phyloP scores from a whole-genome alignment of 2,797 vertebrate genomes.

The Chelon auratus region DNA sequence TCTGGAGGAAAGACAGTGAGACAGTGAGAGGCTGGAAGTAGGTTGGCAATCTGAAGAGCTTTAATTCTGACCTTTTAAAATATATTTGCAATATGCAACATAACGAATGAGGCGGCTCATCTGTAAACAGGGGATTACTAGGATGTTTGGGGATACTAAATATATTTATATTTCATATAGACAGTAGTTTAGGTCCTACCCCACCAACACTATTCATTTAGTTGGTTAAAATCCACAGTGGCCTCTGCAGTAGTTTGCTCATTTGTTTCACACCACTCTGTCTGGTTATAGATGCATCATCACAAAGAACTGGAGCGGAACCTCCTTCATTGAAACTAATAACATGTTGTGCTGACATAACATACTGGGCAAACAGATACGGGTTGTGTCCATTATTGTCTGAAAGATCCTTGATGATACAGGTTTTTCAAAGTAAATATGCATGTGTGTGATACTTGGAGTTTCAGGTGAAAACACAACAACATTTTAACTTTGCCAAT shows the following conservation, averaged over 20 bases:
- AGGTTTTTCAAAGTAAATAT: not conserved
- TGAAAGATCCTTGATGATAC: not conserved
- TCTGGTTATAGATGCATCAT: not conserved
- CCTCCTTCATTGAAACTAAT: not conserved
- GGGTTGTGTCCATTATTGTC: not conserved
- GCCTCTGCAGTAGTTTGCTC: not conserved
- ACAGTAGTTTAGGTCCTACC: not conserved
- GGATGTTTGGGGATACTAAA: too few species aligned
- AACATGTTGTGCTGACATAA: not conserved
- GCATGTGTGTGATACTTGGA: not conserved
- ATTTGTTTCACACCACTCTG: not conserved
- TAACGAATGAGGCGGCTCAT: not conserved
- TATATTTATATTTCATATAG: not conserved
- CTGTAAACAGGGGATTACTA: slow-evolving; percentile 13
- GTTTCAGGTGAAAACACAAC: not conserved
- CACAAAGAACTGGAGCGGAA: not conserved
- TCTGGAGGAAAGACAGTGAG: slow-evolving; percentile 48
- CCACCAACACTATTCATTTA: not conserved
- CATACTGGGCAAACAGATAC: too few species aligned
- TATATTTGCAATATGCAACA: not conserved
- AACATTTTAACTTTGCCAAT: not conserved
- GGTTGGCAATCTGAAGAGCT: slow-evolving; percentile 1
- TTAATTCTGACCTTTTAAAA: not conserved
- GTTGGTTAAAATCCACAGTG: not conserved
- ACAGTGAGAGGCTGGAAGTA: slow-evolving; percentile 46